These are phyloP conservation scores for Electrophaes corylata DNA, from an alignment of 2,888 invertebrate species.

Conservation along the genomic window DNA sequence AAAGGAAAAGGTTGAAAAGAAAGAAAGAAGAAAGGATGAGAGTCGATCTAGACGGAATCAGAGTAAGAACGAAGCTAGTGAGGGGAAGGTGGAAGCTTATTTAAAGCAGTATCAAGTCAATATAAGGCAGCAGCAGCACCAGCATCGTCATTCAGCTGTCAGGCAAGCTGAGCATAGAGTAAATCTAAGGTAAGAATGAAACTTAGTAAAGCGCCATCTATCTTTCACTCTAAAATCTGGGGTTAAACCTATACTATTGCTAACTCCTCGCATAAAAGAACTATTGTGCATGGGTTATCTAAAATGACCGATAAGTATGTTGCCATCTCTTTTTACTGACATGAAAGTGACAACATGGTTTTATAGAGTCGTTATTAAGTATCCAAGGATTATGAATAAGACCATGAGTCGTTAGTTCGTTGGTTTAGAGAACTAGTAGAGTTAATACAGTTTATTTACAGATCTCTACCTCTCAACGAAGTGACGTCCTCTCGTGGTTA, in stretches of 20 bases:
- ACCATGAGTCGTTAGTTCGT: background rate
- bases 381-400: background rate
- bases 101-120: conserved; percentile 78
- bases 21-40: conserved; percentile 56
- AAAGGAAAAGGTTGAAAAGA: conserved; percentile 50
- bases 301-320: too few species aligned
- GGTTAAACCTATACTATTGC: too few species aligned
- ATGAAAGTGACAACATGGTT: too few species aligned
- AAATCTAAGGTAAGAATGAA: conserved; percentile 67
- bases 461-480: conserved; percentile 77
- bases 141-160: conserved; percentile 75
- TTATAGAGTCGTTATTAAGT: too few species aligned
- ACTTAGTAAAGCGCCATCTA: conserved; percentile 4
- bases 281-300: too few species aligned
- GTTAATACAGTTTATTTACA: conserved; percentile 44
- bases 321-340: too few species aligned
- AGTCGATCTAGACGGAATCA: conserved; percentile 54
- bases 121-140: conserved; percentile 78
- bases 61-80: conserved; percentile 61
- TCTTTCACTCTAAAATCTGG: background rate
- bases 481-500: conserved; percentile 67
- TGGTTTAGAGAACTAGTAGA: background rate
- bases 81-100: conserved; percentile 78
- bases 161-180: conserved; percentile 80
- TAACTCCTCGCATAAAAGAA: too few species aligned